phyloP scores from a whole-genome alignment of 2,797 vertebrate species.

The Fratercula arctica region DNA sequence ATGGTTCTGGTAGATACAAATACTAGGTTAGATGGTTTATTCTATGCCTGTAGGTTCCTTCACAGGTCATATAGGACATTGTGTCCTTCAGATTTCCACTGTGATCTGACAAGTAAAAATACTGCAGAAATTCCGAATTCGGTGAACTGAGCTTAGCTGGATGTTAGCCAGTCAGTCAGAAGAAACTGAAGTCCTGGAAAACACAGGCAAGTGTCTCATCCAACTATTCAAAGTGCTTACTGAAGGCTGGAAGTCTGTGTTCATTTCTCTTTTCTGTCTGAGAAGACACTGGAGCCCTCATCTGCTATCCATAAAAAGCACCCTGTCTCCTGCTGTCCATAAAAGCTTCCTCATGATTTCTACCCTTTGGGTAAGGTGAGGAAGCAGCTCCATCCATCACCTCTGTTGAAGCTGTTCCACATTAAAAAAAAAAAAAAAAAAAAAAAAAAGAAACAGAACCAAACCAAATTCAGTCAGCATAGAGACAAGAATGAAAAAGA shows the following conservation, averaged over 20 bases:
- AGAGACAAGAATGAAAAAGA: constrained; percentile 1
- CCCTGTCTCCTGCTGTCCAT: background rate
- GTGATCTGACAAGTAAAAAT: background rate
- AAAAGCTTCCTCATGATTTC: background rate
- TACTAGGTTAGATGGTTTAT: background rate
- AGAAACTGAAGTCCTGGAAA: background rate
- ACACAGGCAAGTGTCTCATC: background rate
- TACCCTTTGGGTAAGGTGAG: background rate
- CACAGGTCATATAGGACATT: background rate
- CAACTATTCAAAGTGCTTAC: background rate
- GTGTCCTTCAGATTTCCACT: background rate
- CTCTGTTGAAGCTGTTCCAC: background rate
- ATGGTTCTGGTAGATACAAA: background rate
- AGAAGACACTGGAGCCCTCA: background rate
- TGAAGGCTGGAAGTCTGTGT: background rate
- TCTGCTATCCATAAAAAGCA: background rate
- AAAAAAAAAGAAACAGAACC: too few species aligned
- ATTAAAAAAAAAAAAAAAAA: background rate
- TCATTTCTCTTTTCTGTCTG: background rate
- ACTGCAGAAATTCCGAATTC: constrained; percentile 1
- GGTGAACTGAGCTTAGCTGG: background rate
- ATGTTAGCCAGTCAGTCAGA: background rate
- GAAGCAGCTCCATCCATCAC: background rate
- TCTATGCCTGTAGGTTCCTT: background rate
- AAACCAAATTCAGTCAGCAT: background rate